A percentile compares a stretch with the other conserved stretches of the same genome.
These are phyloP conservation scores for Anser cygnoides DNA, from an alignment of 2,113 vertebrate species.

Conservation along the genomic window DNA sequence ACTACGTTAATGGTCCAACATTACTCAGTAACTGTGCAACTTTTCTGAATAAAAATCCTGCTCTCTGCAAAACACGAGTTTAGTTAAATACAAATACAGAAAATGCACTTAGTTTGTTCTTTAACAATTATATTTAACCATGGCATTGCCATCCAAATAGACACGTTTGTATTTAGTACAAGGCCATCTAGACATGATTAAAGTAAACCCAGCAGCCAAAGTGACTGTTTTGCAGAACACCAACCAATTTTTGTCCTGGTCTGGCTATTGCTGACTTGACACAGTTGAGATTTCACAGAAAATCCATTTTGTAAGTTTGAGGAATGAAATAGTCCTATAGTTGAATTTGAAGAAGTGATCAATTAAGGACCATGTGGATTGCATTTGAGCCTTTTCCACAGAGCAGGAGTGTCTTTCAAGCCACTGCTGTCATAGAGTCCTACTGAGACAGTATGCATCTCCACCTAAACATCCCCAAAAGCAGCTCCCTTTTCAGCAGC, in stretches of 20 bases:
- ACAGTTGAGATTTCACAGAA: background rate
- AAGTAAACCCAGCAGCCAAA: background rate
- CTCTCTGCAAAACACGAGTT: background rate
- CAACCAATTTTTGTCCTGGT: background rate
- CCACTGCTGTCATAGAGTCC: background rate
- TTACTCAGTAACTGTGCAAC: background rate
- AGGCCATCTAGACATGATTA: background rate
- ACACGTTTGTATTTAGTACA: background rate
- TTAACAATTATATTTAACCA: background rate
- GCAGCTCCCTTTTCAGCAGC: background rate
- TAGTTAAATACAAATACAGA: background rate
- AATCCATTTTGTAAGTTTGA: background rate
- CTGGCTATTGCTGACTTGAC: background rate
- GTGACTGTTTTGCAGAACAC: background rate
- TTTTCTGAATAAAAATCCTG: background rate
- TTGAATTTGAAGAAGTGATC: background rate
- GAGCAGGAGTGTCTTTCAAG: background rate
- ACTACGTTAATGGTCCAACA: rapidly evolving
- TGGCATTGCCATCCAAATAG: background rate
- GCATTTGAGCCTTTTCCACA: rapidly evolving
- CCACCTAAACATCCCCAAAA: background rate
- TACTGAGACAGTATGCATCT: background rate
- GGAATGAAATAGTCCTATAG: background rate
- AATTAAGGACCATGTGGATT: background rate
- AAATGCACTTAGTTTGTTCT: background rate